These are phyloP conservation scores for Acridotheres tristis DNA, from an alignment of 2,797 vertebrate species.

Conservation along the genomic window DNA sequence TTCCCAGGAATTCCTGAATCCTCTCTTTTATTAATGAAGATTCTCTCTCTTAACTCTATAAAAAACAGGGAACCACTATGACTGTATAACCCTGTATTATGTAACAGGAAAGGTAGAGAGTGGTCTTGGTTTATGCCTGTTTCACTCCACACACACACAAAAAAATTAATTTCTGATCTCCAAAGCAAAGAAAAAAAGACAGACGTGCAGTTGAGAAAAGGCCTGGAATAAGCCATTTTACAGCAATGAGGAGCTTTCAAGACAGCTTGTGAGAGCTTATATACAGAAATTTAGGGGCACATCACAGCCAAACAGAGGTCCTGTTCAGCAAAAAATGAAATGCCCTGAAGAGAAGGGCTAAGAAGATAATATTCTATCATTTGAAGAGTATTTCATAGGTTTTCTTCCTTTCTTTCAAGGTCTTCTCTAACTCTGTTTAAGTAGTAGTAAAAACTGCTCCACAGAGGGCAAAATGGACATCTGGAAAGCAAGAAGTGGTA, in stretches of 20 bases:
- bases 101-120: not conserved
- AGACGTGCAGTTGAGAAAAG: not conserved
- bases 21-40: not conserved
- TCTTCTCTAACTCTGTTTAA: not conserved
- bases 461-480: not conserved
- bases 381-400: not conserved
- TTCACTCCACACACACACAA: not conserved
- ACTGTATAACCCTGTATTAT: not conserved
- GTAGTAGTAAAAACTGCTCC: not conserved
- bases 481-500: not conserved
- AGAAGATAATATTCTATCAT: not conserved
- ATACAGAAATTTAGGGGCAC: fast-evolving
- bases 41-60: not conserved
- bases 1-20: not conserved
- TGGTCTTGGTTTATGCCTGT: not conserved
- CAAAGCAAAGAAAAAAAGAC: not conserved
- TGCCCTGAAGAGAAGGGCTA: not conserved
- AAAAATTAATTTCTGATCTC: not conserved
- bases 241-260: not conserved
- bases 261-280: not conserved
- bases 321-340: not conserved
- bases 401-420: not conserved
- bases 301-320: not conserved
- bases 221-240: not conserved
- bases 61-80: not conserved